Base-by-base conservation (phyloP, 2,888 invertebrate genomes). In the Macrophya annulata region DNA sequence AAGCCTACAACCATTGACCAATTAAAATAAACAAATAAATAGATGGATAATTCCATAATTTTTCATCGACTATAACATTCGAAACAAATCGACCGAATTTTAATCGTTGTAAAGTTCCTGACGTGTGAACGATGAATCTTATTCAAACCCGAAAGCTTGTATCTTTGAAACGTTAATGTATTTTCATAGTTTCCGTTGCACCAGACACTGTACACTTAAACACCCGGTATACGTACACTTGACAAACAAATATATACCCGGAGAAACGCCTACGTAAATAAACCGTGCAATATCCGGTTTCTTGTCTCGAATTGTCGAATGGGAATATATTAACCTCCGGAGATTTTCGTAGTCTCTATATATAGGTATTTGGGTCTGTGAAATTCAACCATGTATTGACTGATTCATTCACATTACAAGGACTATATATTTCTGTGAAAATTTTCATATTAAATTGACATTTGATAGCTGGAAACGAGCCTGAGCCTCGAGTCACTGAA, bases 281-380 rank as follows among this genome's bases (percentile, higher is more conserved):
- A 76, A 25, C 76, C 17, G 25, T 51, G 48, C 76, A 51, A 48
- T 51, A 25, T 31, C 76, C 48, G 48, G 51, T 31, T 43, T 48
- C 31, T 51, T 21, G 51, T 51, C 76, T 77, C 21, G 17, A 77
- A 77, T 77, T 51, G 76, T 77, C 48, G 31, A 77, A 51, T 51
- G 48, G 31, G n/a, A 48, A 51, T 77, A 51, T 77, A 31, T 77
- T n/a, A 77, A 25, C 48, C 51, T 31, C 51, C 10, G 1, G 51
- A 77, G 48, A 77, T 37, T 31, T 5, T 43, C 21, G 72, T 6
- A 12, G 40, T 10, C n/a, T 55, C 55, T 55, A 55, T 55, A n/a
- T 12, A 65, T 31, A 15, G 37, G 10, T 21, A 12, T 10, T 15
- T 43, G 43, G n/a, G n/a, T 21, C n/a, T n/a, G 21, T 10, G n/a